Conservation (phyloP, 2,888 invertebrate genomes). For the Agrochola lota region DNA sequence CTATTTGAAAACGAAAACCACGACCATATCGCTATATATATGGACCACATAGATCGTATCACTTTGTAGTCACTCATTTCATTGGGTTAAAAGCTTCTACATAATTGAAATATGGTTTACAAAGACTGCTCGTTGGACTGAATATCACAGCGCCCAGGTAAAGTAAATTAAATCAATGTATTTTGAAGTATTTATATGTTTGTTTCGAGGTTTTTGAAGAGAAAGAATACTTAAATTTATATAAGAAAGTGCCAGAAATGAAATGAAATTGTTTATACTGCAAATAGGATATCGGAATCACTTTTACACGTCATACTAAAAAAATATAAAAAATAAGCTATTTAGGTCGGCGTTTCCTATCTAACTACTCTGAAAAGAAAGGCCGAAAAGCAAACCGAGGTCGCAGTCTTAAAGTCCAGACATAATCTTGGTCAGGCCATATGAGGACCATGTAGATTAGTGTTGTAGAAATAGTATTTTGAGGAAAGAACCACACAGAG, state of each 20-base stretch:
- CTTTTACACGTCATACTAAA: too few species aligned
- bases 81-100: constrained; percentile 65
- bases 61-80: constrained; percentile 67
- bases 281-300: too few species aligned
- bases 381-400: too few species aligned
- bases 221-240: background rate
- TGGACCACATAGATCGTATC: constrained; percentile 62
- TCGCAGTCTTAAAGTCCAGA: too few species aligned
- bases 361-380: too few species aligned
- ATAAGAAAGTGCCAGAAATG: background rate
- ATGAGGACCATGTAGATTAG: too few species aligned
- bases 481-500: too few species aligned
- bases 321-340: too few species aligned
- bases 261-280: too few species aligned
- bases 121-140: constrained; percentile 44
- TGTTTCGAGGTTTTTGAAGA: constrained; percentile 4
- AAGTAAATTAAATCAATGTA: constrained; percentile 41
- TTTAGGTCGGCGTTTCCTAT: too few species aligned
- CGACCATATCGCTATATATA: constrained; percentile 39
- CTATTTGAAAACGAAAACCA: constrained; percentile 66
- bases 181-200: constrained; percentile 5
- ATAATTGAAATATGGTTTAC: constrained; percentile 64
- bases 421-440: too few species aligned
- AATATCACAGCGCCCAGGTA: constrained; percentile 36
- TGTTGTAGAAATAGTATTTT: too few species aligned